Conservation (phyloP, 2,797 vertebrate species). For the Sebastes umbrosus region DNA sequence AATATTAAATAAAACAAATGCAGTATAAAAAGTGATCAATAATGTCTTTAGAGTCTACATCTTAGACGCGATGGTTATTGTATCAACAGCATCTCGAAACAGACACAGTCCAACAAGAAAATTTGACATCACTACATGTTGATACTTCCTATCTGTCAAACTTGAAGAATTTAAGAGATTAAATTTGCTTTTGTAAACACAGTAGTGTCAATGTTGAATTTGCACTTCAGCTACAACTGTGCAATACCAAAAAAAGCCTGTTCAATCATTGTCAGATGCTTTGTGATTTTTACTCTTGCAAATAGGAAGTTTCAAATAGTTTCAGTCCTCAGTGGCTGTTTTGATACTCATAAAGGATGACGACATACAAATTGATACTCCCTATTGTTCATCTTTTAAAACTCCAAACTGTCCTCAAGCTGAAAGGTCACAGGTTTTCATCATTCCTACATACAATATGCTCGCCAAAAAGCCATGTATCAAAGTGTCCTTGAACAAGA, state of each 20-base stretch:
- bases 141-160: background rate
- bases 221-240: background rate
- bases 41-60: background rate
- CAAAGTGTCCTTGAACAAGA: conserved; percentile 53
- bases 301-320: background rate
- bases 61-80: background rate
- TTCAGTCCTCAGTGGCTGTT: background rate
- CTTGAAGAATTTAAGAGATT: background rate
- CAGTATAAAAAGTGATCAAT: background rate
- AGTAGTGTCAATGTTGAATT: background rate
- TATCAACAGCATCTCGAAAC: background rate
- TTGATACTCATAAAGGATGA: background rate
- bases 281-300: background rate
- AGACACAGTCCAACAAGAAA: background rate
- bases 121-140: background rate
- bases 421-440: conserved; percentile 39
- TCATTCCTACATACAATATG: conserved; percentile 25
- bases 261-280: background rate
- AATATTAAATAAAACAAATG: background rate
- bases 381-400: conserved; percentile 5
- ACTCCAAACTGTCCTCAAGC: conserved; percentile 3
- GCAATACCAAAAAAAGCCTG: background rate
- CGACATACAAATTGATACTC: background rate
- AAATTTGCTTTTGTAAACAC: background rate
- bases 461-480: conserved; percentile 11